Evolutionary conservation across 2,797 vertebrate genomes (phyloP).

Genomic region (Notolepis coatsorum): DNA sequence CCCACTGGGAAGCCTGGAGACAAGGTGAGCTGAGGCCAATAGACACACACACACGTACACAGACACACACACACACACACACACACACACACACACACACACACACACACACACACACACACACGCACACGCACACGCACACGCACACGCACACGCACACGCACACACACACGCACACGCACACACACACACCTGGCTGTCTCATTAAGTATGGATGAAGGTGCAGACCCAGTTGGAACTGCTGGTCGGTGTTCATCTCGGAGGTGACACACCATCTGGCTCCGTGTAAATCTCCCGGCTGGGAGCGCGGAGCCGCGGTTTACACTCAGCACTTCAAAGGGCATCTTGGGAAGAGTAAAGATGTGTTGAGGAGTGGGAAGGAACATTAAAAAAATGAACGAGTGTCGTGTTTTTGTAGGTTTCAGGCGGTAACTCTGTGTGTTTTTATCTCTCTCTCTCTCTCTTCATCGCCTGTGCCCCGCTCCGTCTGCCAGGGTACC

Average conservation of each 20-base stretch:
- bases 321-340: constrained; percentile 53
- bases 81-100: constrained; percentile 13
- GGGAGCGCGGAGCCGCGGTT: constrained; percentile 42
- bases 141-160: background rate
- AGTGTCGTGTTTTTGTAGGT: constrained; percentile 28
- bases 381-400: constrained; percentile 23
- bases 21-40: constrained; percentile 80
- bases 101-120: constrained; percentile 24
- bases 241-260: constrained; percentile 41
- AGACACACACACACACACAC: constrained; percentile 1
- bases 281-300: constrained; percentile 42
- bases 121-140: constrained; percentile 3
- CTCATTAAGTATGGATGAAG: constrained; percentile 62
- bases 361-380: constrained; percentile 36
- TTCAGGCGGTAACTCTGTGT: constrained; percentile 14
- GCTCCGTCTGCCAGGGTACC: constrained; percentile 80
- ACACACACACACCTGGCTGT: constrained; percentile 58
- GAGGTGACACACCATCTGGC: constrained; percentile 64
- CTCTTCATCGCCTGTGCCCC: constrained; percentile 11
- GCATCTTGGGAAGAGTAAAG: constrained; percentile 51
- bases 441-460: constrained; percentile 5
- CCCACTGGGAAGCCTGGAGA: constrained; percentile 90
- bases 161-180: background rate
- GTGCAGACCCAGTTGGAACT: constrained; percentile 29
- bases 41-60: background rate